Evolutionary conservation across 2,888 invertebrate genomes (phyloP), one percentile per base, ranked within the genome.

Genomic region (Heterodera filipjevi): DNA sequence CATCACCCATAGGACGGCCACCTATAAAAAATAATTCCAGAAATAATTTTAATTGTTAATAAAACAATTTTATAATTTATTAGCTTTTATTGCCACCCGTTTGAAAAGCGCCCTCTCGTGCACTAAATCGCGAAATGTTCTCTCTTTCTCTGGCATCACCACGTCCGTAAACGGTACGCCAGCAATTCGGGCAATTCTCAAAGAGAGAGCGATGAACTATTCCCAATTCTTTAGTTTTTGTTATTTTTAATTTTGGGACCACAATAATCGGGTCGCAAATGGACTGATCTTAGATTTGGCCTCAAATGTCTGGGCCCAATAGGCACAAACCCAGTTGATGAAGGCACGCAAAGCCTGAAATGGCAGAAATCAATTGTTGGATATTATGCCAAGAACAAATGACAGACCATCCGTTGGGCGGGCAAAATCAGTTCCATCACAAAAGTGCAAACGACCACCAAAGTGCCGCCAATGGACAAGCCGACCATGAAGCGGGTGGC

Each of bases 381-480:
- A 39, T 6, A 39, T 39, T 2, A 39, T 10, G 6, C 12, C 39
- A 39, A 6, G 39, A 39, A 39, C 12, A 30, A 33, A 66, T n/a
- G 30, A 68, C 32, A 16, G 68, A 68, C 86, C 87, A 88, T 88
- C 81, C 88, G 77, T 79, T 89, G 88, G 74, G 88, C 81, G 0
- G 88, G 87, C 22, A 87, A 82, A n/a, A 88, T 84, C 84, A 87
- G 84, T 80, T 88, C 88, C 87, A 89, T 89, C 30, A 87, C 87
- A 78, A 86, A 88, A 19, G 88, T 86, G 77, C 86, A 89, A 8
- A 87, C 87, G 46, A 87, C 88, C 14, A 87, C 87, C 14, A 89
- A 80, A 30, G 85, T 84, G 66, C 88, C 88, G 46, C 87, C 86
- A 59, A 84, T 78, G 39, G 82, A 82, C 14, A 87, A 78, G 46